Base-by-base conservation (phyloP, 2,113 vertebrate species). In the Phylloscopus trochiloides region DNA sequence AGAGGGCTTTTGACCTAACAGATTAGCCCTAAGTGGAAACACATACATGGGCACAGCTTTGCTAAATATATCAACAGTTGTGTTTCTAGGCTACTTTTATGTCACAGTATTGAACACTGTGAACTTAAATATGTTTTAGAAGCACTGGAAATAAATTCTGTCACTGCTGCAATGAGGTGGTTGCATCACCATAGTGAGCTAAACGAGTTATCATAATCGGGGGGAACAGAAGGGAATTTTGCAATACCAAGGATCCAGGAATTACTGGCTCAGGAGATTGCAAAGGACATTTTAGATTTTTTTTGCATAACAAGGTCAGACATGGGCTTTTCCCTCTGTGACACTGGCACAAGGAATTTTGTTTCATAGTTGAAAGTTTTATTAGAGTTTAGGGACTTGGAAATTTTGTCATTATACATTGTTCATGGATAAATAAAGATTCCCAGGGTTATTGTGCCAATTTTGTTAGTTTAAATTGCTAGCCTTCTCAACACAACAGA, bases 291-390 rank as follows among this genome's bases (percentile, higher is more conserved):
- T 86, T 86, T 34, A 17, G 47, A 24, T 51, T 65, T 86, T 78
- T 47, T 88, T 81, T 83, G 12, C 58, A 88, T 84, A 90, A 86
- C 29, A 62, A 89, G 57, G 71, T 91, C 92, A 95, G 85, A 17
- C 32, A 58, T 22, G 31, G 87, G 22, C 34, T 63, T 93, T 88
- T 66, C 17, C 13, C 77, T 83, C 51, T 59, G 14, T 74, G 57
- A 65, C 67, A 75, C 29, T n/a, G 48, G 59, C 38, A 75, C 21
- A 32, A 89, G 40, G 22, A 91, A 71, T 84, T 90, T 62, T 85
- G 47, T 74, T 95, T 92, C 71, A 32, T 17, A 78, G 22, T 55
- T 89, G 57, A 65, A 89, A 87, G 67, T 65, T 42, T n/a, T 43
- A 82, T 51, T 3, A 3, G 22, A 59, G 34, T 58, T 70, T 85